Base-by-base conservation (phyloP, 2,113 vertebrate genomes). In the Heptranchias perlo region DNA sequence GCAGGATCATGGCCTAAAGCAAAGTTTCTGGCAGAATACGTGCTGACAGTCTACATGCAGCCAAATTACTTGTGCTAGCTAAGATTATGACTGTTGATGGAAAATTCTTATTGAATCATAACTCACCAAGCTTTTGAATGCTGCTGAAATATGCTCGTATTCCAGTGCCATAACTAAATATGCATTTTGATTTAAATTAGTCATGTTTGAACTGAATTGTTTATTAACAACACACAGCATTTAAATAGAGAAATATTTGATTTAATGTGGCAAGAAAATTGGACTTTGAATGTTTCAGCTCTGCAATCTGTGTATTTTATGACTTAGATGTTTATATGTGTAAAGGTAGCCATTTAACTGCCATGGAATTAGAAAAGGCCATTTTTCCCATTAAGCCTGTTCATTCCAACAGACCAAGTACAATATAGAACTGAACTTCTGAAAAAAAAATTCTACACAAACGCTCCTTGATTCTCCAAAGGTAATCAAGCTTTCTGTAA, bases 251-350 rank as follows among this genome's bases (percentile, higher is more conserved):
- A 64, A 94, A 47, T 47, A 67, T 95, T 69, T 95, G 44, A 31
- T 94, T 65, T 94, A 94, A 94, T 95, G 64, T 49, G 64, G 64
- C 64, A 95, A 69, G 94, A 73, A 95, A 47, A 73, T 52, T 73
- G 94, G 65, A 95, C 94, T 95, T 95, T 95, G 94, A 49, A 95
- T 69, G 73, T 69, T 95, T 49, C 64, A 73, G 64, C 21, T 31
- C 94, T 95, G 31, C 47, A 25, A 39, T 31, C 93, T 94, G 61
- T 94, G 69, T 94, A 44, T 18, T 65, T 62, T 47, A 65, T 94
- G 62, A 94, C 62, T 67, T 52, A 67, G 25, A 47, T 52, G 4
- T 69, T 35, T 69, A 2, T 49, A 52, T 69, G 7, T 95, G 44
- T 73, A 93, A 62, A 23, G 89, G 58, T 93, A 95, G 73, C 44